Conservation (phyloP, 2,888 invertebrate species). For the Nomada goodeniana region DNA sequence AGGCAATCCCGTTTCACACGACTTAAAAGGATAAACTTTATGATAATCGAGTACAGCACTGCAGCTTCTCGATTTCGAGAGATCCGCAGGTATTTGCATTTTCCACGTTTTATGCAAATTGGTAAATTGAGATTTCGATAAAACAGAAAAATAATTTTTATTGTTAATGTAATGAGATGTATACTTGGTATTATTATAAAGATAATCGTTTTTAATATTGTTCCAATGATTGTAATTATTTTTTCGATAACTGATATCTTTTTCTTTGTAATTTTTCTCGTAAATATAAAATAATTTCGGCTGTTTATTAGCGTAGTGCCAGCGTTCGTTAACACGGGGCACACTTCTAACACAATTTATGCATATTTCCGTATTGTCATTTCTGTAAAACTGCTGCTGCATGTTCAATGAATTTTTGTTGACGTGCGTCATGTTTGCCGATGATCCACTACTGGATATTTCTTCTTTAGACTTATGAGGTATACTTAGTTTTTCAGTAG, state of each 20-base stretch:
- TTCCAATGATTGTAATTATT: conserved; percentile 60
- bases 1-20: conserved; percentile 50
- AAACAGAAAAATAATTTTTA: conserved; percentile 64
- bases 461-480: conserved; percentile 46
- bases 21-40: conserved; percentile 61
- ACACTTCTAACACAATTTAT: conserved; percentile 54
- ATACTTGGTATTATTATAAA: conserved; percentile 51
- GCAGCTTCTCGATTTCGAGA: conserved; percentile 72
- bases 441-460: conserved; percentile 34
- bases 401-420: conserved; percentile 44
- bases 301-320: conserved; percentile 48
- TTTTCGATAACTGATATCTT: conserved; percentile 51
- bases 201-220: conserved; percentile 52
- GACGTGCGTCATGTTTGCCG: conserved; percentile 7
- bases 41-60: conserved; percentile 62
- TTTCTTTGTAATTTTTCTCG: conserved; percentile 59
- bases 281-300: conserved; percentile 64
- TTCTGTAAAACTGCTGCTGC: conserved; percentile 49
- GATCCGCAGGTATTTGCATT: conserved; percentile 44
- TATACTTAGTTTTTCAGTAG: conserved; percentile 51
- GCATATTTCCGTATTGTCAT: conserved; percentile 45
- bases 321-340: conserved; percentile 51
- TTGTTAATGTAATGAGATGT: conserved; percentile 42
- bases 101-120: conserved; percentile 60
- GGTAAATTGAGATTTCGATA: conserved; percentile 66